Conservation (phyloP, 2,888 invertebrate genomes). For the Platycheirus albimanus region DNA sequence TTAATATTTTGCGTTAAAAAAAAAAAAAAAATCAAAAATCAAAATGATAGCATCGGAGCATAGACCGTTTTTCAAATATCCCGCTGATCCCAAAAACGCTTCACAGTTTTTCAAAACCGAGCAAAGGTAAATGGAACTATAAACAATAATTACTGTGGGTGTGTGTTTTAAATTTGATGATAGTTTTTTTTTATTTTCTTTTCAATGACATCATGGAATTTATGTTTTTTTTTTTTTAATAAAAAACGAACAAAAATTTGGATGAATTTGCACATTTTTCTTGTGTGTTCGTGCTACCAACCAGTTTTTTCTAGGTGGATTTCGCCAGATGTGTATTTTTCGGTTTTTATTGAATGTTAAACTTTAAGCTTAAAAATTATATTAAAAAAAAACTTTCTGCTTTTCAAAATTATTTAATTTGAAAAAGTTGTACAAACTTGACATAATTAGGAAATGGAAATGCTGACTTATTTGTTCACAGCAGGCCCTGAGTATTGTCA, state of each 20-base stretch:
- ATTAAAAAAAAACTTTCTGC: too few relatives aligned
- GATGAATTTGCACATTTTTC: slow-evolving; percentile 42
- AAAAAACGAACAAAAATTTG: slow-evolving; percentile 10
- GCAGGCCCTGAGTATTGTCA: too few relatives aligned
- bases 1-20: neutral
- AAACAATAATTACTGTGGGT: neutral
- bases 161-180: neutral
- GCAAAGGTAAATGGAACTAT: slow-evolving; percentile 58
- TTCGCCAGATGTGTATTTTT: neutral
- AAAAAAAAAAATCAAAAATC: neutral
- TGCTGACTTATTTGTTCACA: too few relatives aligned
- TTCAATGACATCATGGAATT: slow-evolving; percentile 46
- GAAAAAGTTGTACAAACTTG: too few relatives aligned
- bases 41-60: slow-evolving; percentile 61
- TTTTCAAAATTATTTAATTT: too few relatives aligned
- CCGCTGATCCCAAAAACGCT: slow-evolving; percentile 62
- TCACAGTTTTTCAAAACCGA: slow-evolving; percentile 59
- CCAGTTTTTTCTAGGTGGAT: slow-evolving; percentile 31
- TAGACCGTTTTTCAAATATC: slow-evolving; percentile 66
- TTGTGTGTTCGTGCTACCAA: slow-evolving; percentile 6
- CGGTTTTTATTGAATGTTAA: too few relatives aligned
- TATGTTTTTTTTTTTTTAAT: slow-evolving; percentile 27
- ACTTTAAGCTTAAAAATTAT: too few relatives aligned
- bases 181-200: too few relatives aligned
- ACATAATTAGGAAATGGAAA: too few relatives aligned